A percentile compares a stretch with the other conserved stretches of the same genome.
phyloP scores from a whole-genome alignment of 2,113 vertebrate species.

The Apodemus sylvaticus region DNA sequence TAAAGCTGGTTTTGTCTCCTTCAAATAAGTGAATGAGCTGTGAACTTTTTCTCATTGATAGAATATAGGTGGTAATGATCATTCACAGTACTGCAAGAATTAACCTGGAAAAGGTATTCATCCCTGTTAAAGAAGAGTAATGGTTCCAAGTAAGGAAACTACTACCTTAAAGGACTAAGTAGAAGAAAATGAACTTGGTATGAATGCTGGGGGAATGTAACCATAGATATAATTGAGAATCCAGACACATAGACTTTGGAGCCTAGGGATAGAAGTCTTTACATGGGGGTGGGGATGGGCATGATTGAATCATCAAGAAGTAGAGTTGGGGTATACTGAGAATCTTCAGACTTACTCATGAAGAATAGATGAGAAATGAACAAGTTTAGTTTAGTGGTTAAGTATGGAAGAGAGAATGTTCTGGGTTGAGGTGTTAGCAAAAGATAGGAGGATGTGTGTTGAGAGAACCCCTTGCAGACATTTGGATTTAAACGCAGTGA shows the following conservation, averaged over 20 bases:
- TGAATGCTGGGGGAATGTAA: not conserved
- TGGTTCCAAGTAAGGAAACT: not conserved
- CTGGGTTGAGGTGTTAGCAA: not conserved
- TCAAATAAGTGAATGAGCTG: not conserved
- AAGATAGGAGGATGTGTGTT: not conserved
- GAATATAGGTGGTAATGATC: not conserved
- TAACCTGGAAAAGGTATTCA: not conserved
- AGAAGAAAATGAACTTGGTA: not conserved
- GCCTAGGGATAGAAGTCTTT: not conserved
- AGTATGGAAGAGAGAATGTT: not conserved
- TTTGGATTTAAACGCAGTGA: not conserved
- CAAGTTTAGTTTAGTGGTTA: constrained; percentile 13
- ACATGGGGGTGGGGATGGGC: not conserved
- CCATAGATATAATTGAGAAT: not conserved
- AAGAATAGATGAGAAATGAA: not conserved
- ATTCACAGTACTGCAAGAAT: not conserved
- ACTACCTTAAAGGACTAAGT: not conserved
- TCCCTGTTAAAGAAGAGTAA: not conserved
- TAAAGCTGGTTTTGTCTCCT: not conserved
- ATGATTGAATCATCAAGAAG: not conserved
- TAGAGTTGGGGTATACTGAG: not conserved
- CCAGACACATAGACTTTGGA: constrained; percentile 8
- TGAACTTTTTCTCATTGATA: not conserved
- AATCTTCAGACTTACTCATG: not conserved
- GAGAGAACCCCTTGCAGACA: not conserved